phyloP scores from a whole-genome alignment of 2,113 vertebrate genomes.

The Podarcis cretensis region DNA sequence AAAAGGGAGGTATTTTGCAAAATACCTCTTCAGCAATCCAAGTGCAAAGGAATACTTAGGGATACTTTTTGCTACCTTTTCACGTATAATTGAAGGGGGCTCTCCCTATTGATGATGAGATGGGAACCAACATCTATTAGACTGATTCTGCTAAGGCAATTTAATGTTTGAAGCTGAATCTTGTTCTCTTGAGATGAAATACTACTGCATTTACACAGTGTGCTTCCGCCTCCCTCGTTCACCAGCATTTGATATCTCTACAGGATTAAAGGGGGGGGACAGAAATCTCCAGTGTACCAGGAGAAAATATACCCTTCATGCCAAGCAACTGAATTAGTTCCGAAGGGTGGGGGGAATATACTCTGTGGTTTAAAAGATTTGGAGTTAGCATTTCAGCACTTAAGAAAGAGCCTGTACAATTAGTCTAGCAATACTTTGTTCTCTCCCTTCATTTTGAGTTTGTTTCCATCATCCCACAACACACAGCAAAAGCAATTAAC shows the following conservation, averaged over 20 bases:
- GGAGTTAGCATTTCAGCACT: not conserved
- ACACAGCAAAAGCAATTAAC: constrained; percentile 3
- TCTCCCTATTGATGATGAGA: not conserved
- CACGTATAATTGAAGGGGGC: accelerated
- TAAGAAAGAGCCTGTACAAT: not conserved
- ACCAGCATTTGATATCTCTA: not conserved
- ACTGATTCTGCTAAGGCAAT: not conserved
- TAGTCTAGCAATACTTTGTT: not conserved
- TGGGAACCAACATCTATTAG: not conserved
- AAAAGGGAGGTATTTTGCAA: constrained; percentile 27
- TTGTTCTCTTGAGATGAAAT: constrained; percentile 21
- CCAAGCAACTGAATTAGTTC: not conserved
- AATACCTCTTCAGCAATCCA: not conserved
- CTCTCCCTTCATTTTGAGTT: not conserved
- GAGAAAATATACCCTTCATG: constrained; percentile 9
- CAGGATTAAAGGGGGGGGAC: not conserved
- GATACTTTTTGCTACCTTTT: accelerated
- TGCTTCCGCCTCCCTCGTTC: constrained; percentile 5
- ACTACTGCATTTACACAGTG: not conserved
- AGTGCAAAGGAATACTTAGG: accelerated
- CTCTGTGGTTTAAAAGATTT: not conserved
- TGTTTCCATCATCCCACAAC: constrained; percentile 7
- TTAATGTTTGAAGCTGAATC: not conserved
- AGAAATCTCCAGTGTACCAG: not conserved
- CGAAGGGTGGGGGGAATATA: not conserved